These are phyloP conservation scores for Cyphomyrmex costatus DNA, from an alignment of 1,140 invertebrate genomes.

Conservation along the genomic window DNA sequence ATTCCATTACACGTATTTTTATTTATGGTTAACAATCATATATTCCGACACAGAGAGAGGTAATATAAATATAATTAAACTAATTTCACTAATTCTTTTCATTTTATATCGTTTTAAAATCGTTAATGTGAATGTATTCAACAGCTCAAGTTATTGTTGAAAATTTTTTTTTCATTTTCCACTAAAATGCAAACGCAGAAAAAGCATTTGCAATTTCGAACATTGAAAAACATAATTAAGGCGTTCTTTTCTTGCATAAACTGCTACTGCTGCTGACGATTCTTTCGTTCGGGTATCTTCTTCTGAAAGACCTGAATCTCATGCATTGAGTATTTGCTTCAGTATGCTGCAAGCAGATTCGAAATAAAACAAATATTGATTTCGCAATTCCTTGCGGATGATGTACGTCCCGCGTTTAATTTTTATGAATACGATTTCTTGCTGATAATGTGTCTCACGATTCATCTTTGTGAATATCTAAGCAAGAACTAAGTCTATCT, in stretches of 20 bases:
- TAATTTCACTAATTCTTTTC: not conserved
- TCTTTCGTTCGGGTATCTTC: constrained; percentile 16
- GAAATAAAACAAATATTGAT: constrained; percentile 47
- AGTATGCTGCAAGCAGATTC: constrained; percentile 49
- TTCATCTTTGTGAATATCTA: not conserved
- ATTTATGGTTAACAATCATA: not conserved
- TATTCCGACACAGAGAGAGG: too few species aligned
- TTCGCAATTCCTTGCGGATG: constrained; percentile 1
- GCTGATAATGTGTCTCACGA: not conserved
- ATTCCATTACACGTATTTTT: not conserved
- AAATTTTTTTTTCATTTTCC: too few species aligned
- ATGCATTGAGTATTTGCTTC: constrained; percentile 11
- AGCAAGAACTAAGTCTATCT: constrained; percentile 54
- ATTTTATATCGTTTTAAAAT: too few species aligned
- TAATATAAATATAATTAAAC: not conserved
- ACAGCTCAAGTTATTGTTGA: too few species aligned
- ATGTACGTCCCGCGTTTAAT: not conserved
- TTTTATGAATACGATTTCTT: too few species aligned
- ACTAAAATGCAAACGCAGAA: too few species aligned
- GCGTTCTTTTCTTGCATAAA: too few species aligned
- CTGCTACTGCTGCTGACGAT: constrained; percentile 8
- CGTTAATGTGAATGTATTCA: too few species aligned
- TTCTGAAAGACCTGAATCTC: constrained; percentile 7
- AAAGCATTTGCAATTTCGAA: too few species aligned
- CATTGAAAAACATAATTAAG: not conserved